Conservation (phyloP, 2,797 vertebrate genomes). For the Tauraco hartlaubi region DNA sequence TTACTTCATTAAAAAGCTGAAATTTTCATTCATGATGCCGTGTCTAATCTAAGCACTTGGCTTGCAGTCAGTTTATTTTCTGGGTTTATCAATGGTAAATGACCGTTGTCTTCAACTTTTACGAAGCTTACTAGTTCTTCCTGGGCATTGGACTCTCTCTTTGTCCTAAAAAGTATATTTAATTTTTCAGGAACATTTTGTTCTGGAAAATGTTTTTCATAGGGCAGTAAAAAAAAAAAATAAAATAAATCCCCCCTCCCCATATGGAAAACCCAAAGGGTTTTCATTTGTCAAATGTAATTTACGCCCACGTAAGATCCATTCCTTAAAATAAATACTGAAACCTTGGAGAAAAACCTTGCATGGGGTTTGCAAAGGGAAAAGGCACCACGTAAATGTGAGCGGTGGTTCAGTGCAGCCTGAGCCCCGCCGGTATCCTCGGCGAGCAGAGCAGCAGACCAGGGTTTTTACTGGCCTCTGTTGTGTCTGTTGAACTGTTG, state of each 20-base stretch:
- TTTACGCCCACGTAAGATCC: slow-evolving; percentile 76
- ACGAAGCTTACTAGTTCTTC: neutral
- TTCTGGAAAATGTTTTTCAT: slow-evolving; percentile 69
- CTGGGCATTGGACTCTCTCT: neutral
- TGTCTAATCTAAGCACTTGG: neutral
- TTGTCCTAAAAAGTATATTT: slow-evolving; percentile 28
- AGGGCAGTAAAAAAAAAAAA: neutral
- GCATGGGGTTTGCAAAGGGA: slow-evolving; percentile 54
- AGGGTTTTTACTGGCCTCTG: slow-evolving; percentile 78
- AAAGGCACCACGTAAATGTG: slow-evolving; percentile 22
- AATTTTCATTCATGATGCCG: neutral
- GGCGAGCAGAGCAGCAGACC: slow-evolving; percentile 54
- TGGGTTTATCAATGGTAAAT: neutral
- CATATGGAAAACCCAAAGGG: neutral
- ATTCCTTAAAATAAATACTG: slow-evolving; percentile 80
- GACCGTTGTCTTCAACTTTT: neutral
- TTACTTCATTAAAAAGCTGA: neutral
- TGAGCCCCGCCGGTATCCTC: slow-evolving; percentile 54
- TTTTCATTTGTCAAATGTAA: slow-evolving; percentile 78
- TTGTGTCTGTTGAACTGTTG: slow-evolving; percentile 84
- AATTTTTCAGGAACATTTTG: slow-evolving; percentile 25
- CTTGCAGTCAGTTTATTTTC: neutral
- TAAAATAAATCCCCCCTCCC: neutral
- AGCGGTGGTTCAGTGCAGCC: slow-evolving; percentile 43
- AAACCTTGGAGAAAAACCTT: slow-evolving; percentile 73